Percentiles rank a stretch among this genome's conserved stretches.
Evolutionary conservation across 1,140 invertebrate species (phyloP).

Genomic region (Neelides sp.): DNA sequence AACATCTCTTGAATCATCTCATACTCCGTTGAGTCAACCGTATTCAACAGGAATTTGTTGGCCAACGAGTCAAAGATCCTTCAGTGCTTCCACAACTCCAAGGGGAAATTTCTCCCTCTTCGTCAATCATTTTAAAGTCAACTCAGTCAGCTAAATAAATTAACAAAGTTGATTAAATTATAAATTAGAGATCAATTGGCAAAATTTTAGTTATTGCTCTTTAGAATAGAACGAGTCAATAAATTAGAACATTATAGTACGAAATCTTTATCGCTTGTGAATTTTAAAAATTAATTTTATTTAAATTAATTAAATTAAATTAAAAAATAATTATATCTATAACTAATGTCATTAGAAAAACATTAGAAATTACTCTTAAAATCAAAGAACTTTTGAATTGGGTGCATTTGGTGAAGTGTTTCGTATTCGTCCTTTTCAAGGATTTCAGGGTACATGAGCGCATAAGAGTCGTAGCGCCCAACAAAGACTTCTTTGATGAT

Average conservation of each 20-base stretch:
- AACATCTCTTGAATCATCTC: slow-evolving; percentile 47
- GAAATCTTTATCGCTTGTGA: too few relatives aligned
- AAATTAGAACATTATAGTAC: too few relatives aligned
- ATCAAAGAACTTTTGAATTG: slow-evolving; percentile 47
- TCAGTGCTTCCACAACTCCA: slow-evolving; percentile 41
- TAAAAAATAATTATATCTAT: slow-evolving; percentile 4
- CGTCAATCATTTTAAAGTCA: slow-evolving; percentile 43
- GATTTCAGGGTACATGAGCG: slow-evolving; percentile 49
- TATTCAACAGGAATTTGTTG: slow-evolving; percentile 42
- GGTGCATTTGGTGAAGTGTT: slow-evolving; percentile 43
- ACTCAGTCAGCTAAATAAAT: slow-evolving; percentile 32
- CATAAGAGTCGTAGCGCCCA: slow-evolving; percentile 43
- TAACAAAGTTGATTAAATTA: neutral
- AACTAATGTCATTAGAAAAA: slow-evolving; percentile 19
- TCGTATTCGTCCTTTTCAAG: slow-evolving; percentile 48
- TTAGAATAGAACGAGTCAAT: slow-evolving; percentile 19
- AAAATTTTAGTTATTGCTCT: slow-evolving; percentile 18
- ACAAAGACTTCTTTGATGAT: slow-evolving; percentile 49
- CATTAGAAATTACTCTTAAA: slow-evolving; percentile 31
- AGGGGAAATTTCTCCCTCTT: slow-evolving; percentile 41
- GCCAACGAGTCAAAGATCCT: slow-evolving; percentile 49
- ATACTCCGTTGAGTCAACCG: slow-evolving; percentile 46
- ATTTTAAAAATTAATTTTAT: too few relatives aligned
- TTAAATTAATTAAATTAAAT: slow-evolving; percentile 2
- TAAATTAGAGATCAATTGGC: neutral